These are phyloP conservation scores for Blennius ocellaris DNA, from an alignment of 2,113 vertebrate species.

Conservation along the genomic window DNA sequence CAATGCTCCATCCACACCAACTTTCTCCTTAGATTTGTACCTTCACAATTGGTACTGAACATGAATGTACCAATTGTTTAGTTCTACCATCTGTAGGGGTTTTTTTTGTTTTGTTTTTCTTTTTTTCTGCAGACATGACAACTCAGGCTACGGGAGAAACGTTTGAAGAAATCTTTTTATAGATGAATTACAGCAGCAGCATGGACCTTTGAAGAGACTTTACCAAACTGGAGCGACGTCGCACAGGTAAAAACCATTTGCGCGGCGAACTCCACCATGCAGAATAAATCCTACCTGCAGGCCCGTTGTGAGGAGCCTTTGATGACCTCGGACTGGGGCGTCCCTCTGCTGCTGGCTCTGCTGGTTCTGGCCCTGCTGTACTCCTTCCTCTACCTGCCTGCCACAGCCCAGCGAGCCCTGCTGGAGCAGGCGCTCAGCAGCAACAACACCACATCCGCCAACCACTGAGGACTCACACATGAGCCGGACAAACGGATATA, in stretches of 20 bases:
- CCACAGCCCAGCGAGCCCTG: conserved; percentile 71
- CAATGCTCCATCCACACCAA: neutral
- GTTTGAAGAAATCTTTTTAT: no score
- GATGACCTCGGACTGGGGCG: conserved; percentile 81
- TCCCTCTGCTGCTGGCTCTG: conserved; percentile 81
- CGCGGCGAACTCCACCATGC: conserved; percentile 47
- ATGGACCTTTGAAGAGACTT: no score
- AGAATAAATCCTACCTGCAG: conserved; percentile 79
- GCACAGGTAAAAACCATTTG: no score
- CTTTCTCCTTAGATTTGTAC: neutral
- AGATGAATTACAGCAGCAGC: no score
- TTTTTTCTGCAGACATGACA: no score
- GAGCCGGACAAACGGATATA: neutral
- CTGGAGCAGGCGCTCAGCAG: conserved; percentile 73
- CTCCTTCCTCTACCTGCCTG: conserved; percentile 83
- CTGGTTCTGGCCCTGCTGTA: conserved; percentile 81
- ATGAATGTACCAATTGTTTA: no score
- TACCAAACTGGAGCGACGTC: no score
- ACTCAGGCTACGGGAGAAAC: no score
- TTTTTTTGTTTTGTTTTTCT: no score
- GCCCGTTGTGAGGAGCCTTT: conserved; percentile 83
- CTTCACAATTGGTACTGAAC: neutral
- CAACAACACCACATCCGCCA: conserved; percentile 58
- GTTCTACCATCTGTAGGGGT: no score
- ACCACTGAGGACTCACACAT: conserved; percentile 41